Evolutionary conservation across 1,140 invertebrate genomes (phyloP), one percentile per base, ranked within the genome.

Genomic region (Papilio helenus): DNA sequence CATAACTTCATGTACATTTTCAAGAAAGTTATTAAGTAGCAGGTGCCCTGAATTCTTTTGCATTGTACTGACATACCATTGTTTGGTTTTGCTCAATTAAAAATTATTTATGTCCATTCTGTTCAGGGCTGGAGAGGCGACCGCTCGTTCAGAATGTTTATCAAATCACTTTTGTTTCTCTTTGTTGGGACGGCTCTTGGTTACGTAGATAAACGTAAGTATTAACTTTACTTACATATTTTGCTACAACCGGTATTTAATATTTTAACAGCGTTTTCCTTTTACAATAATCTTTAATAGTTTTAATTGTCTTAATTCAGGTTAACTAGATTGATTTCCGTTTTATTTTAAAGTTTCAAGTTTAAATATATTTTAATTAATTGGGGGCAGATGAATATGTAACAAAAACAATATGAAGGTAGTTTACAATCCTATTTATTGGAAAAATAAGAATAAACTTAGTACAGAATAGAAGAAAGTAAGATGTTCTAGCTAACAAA

Each of bases 201-300:
- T 39, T 86, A 86, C 79, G 80, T 86, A 3, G 82, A 89, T 84
- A 91, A 91, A 87, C 83, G 88, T 91, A 84, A 79, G 80, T 77
- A 42, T 29, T 29, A 82, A 55, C 8, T n/a, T 46, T 71, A 80
- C 51, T 20, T 55, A 9, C 3, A 8, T 55, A n/a, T n/a, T 7
- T 55, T n/a, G 1, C 20, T 20, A 55, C 16, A 49, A 49, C 7
- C 18, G 18, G 51, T 55, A 20, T 55, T 55, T 18, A 55, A 20
- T 9, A 8, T 55, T 55, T 55, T 55, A 55, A 55, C n/a, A n/a
- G n/a, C 51, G 51, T 55, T 55, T 55, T n/a, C 51, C 18, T 55
- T 55, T 55, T 7, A 55, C 18, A 20, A 55, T 55, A 8, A 55
- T 55, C 51, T 20, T 55, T 18, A 9, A 55, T 20, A n/a, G 5